These are phyloP conservation scores for Trialeurodes vaporariorum DNA, from an alignment of 1,140 invertebrate genomes.

Conservation along the genomic window DNA sequence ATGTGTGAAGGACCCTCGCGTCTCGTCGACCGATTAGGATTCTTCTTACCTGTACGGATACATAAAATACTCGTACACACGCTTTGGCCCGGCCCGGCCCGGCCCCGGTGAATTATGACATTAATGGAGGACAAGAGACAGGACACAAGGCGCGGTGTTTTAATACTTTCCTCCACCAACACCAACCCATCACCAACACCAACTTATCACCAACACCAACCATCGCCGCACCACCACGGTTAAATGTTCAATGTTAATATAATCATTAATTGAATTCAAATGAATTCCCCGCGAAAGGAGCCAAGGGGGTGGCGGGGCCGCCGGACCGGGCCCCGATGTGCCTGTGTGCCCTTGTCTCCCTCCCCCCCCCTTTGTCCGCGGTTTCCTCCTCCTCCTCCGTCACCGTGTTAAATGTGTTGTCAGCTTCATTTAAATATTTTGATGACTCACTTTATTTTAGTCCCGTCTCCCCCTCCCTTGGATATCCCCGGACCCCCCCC, in stretches of 20 bases:
- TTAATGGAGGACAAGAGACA: not conserved
- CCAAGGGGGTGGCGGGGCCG: too few relatives aligned
- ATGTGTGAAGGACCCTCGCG: too few relatives aligned
- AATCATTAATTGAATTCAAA: conserved; percentile 1
- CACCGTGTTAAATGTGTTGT: not conserved
- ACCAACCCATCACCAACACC: too few relatives aligned
- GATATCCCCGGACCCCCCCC: not conserved
- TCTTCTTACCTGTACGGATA: too few relatives aligned
- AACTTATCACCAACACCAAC: too few relatives aligned
- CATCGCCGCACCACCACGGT: too few relatives aligned
- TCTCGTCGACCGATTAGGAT: too few relatives aligned
- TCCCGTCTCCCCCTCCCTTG: not conserved
- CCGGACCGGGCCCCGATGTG: too few relatives aligned
- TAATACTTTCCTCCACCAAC: not conserved
- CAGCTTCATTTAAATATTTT: not conserved
- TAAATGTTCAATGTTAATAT: not conserved
- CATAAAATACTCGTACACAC: not conserved
- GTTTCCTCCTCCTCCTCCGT: not conserved
- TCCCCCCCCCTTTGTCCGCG: too few relatives aligned
- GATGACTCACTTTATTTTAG: not conserved
- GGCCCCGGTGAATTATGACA: not conserved
- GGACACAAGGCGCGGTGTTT: not conserved
- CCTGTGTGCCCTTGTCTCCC: too few relatives aligned
- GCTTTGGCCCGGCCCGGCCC: not conserved
- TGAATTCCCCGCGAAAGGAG: not conserved